Base-by-base conservation (phyloP, 1,140 invertebrate genomes). In the Zaprionus ghesquierei region DNA sequence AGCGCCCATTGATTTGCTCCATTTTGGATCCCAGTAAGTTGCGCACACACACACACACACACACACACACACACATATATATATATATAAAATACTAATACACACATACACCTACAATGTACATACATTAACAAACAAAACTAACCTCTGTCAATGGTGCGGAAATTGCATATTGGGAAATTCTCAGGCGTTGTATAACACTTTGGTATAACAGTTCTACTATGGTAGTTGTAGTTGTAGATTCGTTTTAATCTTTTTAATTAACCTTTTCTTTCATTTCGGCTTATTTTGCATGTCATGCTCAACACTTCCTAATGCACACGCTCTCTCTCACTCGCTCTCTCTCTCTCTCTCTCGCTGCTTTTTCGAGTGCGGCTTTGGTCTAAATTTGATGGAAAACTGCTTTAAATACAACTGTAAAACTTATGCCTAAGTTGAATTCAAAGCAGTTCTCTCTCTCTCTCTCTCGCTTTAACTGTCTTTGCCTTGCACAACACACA, bases 11-110 rank as follows among this genome's bases (percentile, higher is more conserved):
- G 35, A 90, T 92, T 79, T 92, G 91, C 68, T 90, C 90, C 66
- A 76, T 92, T 77, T 86, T 92, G 75, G 89, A 92, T 84, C 91
- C 90, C 55, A 89, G 91, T 92, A 92, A 92, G 89, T 91, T 66
- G 23, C 41, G 46, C 53, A 27, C 23, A 63, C 29, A 53, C 38
- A 72, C 29, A 50, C 60, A 58, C 46, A 61, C 25, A 33, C 27
- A 66, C 46, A 71, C 25, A 62, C 25, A 69, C 50, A 66, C 54
- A 59, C 10, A 66, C 58, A 59, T 18, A 5, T 46, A 5, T n/a
- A n/a, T n/a, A n/a, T n/a, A n/a, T n/a, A n/a, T n/a, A n/a, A n/a
- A n/a, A 8, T 46, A 46, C 15, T 46, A 46, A 46, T 12, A 46
- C 18, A 54, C 51, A 69, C 18, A 66, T 51, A 63, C 20, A 33